These are phyloP conservation scores for Catharus minimus DNA, from an alignment of 2,113 vertebrate species.

Conservation along the genomic window DNA sequence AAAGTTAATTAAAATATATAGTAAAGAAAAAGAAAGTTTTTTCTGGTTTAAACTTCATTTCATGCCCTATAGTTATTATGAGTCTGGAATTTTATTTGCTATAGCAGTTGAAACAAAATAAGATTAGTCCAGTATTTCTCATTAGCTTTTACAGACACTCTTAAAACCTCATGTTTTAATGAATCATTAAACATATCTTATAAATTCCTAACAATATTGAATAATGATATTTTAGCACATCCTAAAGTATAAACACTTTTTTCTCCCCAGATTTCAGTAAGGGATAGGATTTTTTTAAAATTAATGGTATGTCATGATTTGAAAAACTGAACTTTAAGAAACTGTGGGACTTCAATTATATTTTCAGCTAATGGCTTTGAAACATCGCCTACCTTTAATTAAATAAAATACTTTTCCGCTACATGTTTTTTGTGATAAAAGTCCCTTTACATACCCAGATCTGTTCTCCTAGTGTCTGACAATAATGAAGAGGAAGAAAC, in stretches of 20 bases:
- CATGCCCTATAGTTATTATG: not conserved
- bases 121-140: not conserved
- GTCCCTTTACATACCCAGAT: not conserved
- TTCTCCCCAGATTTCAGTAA: not conserved
- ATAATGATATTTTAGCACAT: not conserved
- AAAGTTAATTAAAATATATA: not conserved
- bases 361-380: not conserved
- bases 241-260: not conserved
- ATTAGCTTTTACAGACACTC: not conserved
- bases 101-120: not conserved
- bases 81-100: not conserved
- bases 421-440: not conserved
- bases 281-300: accelerated
- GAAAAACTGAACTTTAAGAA: not conserved
- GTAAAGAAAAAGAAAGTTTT: not conserved
- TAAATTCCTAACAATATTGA: not conserved
- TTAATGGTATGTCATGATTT: not conserved
- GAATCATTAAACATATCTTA: not conserved
- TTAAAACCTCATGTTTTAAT: not conserved
- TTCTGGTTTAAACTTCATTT: not conserved
- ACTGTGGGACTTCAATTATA: not conserved
- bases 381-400: not conserved
- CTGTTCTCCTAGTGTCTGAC: not conserved
- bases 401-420: not conserved
- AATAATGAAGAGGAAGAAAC: not conserved